Evolutionary conservation across 2,888 invertebrate species (phyloP).

Genomic region (Xanthorhoe designata): DNA sequence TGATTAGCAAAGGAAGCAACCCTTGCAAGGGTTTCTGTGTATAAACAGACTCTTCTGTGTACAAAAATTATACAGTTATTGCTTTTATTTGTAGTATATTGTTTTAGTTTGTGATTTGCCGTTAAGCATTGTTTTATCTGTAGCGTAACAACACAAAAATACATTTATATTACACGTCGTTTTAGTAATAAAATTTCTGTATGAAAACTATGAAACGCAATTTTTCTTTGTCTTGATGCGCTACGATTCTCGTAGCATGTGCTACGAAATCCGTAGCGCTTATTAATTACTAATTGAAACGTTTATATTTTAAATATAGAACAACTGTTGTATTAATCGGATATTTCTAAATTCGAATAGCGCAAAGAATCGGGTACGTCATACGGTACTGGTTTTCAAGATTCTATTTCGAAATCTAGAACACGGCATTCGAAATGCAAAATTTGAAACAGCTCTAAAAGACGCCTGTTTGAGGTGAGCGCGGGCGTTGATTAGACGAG

Average conservation of each 20-base stretch:
- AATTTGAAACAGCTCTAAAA: slow-evolving; percentile 48
- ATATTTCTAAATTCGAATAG: slow-evolving; percentile 6
- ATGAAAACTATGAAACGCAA: too few species aligned
- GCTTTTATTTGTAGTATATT: too few species aligned
- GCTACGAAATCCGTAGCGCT: slow-evolving; percentile 28
- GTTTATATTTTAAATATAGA: neutral
- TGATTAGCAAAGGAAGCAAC: too few species aligned
- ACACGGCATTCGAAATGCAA: slow-evolving; percentile 52
- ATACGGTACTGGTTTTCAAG: slow-evolving; percentile 17
- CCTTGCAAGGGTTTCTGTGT: too few species aligned
- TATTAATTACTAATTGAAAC: neutral
- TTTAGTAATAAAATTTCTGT: too few species aligned
- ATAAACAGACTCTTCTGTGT: too few species aligned
- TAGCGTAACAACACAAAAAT: too few species aligned
- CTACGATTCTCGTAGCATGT: slow-evolving; percentile 28
- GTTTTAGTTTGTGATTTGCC: too few species aligned
- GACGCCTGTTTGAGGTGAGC: slow-evolving; percentile 43
- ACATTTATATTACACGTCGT: too few species aligned
- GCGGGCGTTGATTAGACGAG: slow-evolving; percentile 60
- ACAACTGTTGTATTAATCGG: neutral
- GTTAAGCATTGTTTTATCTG: too few species aligned
- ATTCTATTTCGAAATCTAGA: slow-evolving; percentile 45
- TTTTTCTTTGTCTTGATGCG: neutral
- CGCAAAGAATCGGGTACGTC: neutral
- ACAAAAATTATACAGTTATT: too few species aligned